Evolutionary conservation across 2,888 invertebrate species (phyloP).

Genomic region (Diarsia mendica): DNA sequence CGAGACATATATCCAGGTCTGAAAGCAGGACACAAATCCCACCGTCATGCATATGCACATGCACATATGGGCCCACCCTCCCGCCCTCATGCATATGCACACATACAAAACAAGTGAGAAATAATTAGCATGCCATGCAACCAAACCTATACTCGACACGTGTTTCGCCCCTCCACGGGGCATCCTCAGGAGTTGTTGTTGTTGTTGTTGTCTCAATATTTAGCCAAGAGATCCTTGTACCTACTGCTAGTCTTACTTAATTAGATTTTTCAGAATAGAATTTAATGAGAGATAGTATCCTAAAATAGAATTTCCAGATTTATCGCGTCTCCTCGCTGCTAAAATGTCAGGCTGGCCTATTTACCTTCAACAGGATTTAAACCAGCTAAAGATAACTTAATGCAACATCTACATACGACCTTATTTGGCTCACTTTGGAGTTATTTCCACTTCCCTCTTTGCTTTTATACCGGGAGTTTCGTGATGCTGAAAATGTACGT

Average conservation of each 20-base stretch:
- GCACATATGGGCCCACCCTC: no score
- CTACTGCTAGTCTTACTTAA: not conserved
- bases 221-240: no score
- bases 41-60: no score
- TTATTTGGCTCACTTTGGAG: not conserved
- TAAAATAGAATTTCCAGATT: constrained; percentile 11
- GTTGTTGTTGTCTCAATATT: no score
- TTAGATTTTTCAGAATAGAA: not conserved
- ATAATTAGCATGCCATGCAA: no score
- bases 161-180: no score
- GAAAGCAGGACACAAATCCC: no score
- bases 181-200: no score
- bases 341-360: not conserved
- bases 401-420: constrained; percentile 7
- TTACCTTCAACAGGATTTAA: constrained; percentile 8
- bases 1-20: no score
- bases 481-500: not conserved
- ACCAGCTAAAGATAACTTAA: not conserved
- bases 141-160: no score
- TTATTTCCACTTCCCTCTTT: constrained; percentile 26
- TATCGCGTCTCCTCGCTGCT: not conserved
- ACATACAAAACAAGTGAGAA: no score
- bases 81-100: no score
- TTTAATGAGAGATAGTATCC: not conserved
- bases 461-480: not conserved